Conservation (phyloP, 2,113 vertebrate genomes). For the Podarcis cretensis region DNA sequence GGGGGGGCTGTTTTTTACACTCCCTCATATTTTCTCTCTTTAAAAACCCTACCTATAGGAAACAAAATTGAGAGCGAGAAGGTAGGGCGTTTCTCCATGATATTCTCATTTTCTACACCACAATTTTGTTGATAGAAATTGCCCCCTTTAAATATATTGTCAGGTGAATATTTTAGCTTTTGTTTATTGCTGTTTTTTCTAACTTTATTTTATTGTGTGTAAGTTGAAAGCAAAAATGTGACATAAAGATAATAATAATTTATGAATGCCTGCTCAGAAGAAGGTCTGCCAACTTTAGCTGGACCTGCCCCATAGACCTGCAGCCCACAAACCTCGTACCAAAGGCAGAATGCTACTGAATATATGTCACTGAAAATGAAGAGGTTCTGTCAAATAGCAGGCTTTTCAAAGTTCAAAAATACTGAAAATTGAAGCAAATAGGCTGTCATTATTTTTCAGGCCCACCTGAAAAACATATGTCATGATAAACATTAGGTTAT, state of each 20-base stretch:
- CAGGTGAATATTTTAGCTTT: too few species aligned
- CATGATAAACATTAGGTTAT: neutral
- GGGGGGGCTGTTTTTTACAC: too few species aligned
- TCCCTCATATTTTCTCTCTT: neutral
- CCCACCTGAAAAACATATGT: neutral
- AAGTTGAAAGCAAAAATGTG: too few species aligned
- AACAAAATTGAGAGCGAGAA: neutral
- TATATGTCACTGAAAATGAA: neutral
- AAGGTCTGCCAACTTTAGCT: neutral
- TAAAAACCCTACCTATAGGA: neutral
- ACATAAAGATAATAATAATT: too few species aligned
- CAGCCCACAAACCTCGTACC: too few species aligned
- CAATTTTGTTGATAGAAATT: neutral
- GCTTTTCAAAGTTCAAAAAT: neutral
- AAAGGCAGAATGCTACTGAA: neutral
- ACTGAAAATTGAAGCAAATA: neutral
- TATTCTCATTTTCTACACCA: neutral
- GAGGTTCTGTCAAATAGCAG: neutral
- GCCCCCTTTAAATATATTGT: too few species aligned
- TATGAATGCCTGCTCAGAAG: too few species aligned
- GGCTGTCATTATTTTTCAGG: neutral
- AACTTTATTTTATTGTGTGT: too few species aligned
- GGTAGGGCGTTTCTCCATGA: neutral
- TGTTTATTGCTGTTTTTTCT: too few species aligned
- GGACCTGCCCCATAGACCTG: neutral